Percentiles rank a stretch among this genome's conserved stretches.
phyloP scores from a whole-genome alignment of 2,797 vertebrate species.

The Chloroceryle amazona region DNA sequence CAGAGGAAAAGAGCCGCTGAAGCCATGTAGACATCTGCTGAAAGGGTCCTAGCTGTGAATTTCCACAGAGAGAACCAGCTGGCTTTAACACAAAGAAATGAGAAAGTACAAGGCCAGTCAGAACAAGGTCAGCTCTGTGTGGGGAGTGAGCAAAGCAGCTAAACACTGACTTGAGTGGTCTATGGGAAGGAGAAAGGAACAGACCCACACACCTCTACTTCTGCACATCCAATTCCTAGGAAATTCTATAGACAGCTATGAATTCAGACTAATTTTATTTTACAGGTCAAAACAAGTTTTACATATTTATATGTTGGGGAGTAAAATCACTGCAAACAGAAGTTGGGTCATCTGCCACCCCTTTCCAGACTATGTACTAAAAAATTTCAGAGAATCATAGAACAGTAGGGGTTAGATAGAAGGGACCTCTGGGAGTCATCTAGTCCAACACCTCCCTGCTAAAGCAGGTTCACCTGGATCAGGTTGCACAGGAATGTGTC shows the following conservation, averaged over 20 bases:
- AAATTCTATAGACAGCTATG: background rate
- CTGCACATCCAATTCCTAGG: background rate
- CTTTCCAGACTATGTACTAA: background rate
- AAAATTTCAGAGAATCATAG: background rate
- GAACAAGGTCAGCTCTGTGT: constrained; percentile 63
- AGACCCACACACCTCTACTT: background rate
- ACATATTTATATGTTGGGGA: background rate
- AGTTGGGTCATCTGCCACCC: background rate
- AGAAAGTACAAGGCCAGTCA: constrained; percentile 54
- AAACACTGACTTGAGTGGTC: background rate
- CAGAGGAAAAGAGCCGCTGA: constrained; percentile 57
- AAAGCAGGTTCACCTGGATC: background rate
- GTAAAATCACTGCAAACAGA: background rate
- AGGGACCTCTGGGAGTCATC: background rate
- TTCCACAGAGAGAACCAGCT: constrained; percentile 67
- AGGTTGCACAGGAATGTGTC: background rate
- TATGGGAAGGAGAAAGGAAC: background rate
- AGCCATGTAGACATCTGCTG: constrained; percentile 68
- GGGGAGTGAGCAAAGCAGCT: background rate
- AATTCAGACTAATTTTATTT: background rate
- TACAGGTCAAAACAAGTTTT: background rate
- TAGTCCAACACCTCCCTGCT: background rate
- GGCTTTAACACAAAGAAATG: constrained; percentile 58
- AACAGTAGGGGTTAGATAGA: background rate
- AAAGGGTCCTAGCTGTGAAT: constrained; percentile 70